Evolutionary conservation across 2,113 vertebrate genomes (phyloP).

Genomic region (Sigmodon hispidus): DNA sequence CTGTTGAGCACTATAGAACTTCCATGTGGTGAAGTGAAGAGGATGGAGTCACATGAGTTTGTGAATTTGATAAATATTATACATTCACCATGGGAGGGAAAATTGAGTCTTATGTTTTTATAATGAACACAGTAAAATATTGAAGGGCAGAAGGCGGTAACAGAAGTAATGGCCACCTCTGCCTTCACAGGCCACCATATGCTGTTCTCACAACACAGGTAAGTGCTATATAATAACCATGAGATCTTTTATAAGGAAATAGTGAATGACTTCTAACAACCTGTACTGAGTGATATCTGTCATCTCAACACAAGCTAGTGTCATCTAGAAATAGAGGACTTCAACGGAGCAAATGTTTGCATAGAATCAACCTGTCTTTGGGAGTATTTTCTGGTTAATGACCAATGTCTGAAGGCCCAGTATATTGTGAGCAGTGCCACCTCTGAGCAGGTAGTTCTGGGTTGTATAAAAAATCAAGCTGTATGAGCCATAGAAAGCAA

Average conservation of each 20-base stretch:
- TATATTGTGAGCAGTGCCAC: neutral
- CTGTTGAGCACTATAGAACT: neutral
- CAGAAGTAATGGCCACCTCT: neutral
- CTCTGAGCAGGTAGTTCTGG: neutral
- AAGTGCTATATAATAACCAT: neutral
- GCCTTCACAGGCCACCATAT: neutral
- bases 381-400: neutral
- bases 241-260: neutral
- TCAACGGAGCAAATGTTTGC: neutral
- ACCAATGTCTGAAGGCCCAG: neutral
- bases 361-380: neutral
- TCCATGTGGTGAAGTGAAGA: neutral
- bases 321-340: neutral
- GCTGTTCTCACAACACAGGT: neutral
- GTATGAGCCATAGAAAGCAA: neutral
- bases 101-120: neutral
- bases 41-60: slow-evolving; percentile 4
- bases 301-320: neutral
- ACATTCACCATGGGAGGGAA: neutral
- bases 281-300: neutral
- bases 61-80: neutral
- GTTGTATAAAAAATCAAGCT: neutral
- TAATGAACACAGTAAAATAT: slow-evolving; percentile 14
- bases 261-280: neutral
- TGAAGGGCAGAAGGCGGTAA: neutral